A percentile compares a stretch with the other conserved stretches of the same genome.
Conservation (phyloP, 2,888 invertebrate species). For the Tachystola acroxantha region DNA sequence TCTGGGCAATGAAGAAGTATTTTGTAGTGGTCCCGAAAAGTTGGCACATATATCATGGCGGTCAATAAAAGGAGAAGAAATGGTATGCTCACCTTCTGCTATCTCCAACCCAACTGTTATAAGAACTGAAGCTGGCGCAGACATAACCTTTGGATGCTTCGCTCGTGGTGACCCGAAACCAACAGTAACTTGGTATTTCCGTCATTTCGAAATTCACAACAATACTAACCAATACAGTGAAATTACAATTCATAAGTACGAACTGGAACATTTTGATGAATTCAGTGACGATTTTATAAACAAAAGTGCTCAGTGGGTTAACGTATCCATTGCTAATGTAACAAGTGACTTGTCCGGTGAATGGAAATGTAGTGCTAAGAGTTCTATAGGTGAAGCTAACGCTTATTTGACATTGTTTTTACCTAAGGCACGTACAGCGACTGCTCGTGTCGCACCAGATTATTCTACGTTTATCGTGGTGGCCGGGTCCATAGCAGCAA, state of each 20-base stretch:
- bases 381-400: constrained; percentile 79
- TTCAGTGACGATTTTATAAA: constrained; percentile 59
- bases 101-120: constrained; percentile 75
- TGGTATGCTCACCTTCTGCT: constrained; percentile 89
- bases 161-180: constrained; percentile 90
- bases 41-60: constrained; percentile 85
- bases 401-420: constrained; percentile 78
- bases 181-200: constrained; percentile 87
- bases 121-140: constrained; percentile 87
- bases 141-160: constrained; percentile 88
- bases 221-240: constrained; percentile 49
- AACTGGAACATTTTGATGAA: constrained; percentile 48
- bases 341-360: constrained; percentile 90
- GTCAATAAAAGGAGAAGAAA: constrained; percentile 83
- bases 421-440: constrained; percentile 83
- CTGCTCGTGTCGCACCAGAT: constrained; percentile 84
- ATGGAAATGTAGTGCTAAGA: constrained; percentile 89
- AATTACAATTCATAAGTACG: constrained; percentile 45
- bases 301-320: constrained; percentile 83
- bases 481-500: constrained; percentile 83
- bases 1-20: constrained; percentile 85
- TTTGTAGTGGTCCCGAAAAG: constrained; percentile 83
- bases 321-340: constrained; percentile 89
- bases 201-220: constrained; percentile 71
- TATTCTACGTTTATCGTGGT: constrained; percentile 85